Conservation (phyloP, 2,888 invertebrate genomes). For the Mimachlamys varia region DNA sequence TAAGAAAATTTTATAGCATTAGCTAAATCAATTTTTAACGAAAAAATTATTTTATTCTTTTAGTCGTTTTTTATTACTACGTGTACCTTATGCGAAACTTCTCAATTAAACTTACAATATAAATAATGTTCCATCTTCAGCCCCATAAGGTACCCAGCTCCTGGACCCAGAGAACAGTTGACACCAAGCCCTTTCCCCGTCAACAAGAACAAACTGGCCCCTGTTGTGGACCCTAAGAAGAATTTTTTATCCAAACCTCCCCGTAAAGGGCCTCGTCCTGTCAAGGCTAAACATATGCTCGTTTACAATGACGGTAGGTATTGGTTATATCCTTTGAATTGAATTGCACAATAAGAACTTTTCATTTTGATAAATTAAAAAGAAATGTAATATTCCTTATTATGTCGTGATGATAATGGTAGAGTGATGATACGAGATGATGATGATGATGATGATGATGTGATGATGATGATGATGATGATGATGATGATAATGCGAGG, state of each 20-base stretch:
- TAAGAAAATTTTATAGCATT: neutral
- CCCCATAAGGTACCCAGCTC: neutral
- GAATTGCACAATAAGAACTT: neutral
- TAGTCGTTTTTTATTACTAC: neutral
- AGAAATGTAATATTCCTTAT: neutral
- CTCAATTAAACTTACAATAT: neutral
- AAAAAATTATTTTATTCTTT: neutral
- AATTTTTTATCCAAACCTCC: neutral
- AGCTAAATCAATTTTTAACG: too few relatives aligned
- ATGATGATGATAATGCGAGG: too few relatives aligned
- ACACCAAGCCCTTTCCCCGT: neutral
- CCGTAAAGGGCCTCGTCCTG: neutral
- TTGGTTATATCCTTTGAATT: neutral
- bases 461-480: too few relatives aligned
- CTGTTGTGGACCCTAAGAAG: neutral
- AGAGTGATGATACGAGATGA: too few relatives aligned
- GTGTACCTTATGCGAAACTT: neutral
- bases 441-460: too few relatives aligned
- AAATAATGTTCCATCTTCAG: neutral
- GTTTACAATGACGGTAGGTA: neutral
- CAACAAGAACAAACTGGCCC: slow-evolving; percentile 27
- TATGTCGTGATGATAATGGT: too few relatives aligned
- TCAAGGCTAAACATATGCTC: neutral
- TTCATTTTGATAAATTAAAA: neutral
- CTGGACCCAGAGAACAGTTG: slow-evolving; percentile 13